Conservation (phyloP, 2,888 invertebrate genomes). For the Hartigia nigra region DNA sequence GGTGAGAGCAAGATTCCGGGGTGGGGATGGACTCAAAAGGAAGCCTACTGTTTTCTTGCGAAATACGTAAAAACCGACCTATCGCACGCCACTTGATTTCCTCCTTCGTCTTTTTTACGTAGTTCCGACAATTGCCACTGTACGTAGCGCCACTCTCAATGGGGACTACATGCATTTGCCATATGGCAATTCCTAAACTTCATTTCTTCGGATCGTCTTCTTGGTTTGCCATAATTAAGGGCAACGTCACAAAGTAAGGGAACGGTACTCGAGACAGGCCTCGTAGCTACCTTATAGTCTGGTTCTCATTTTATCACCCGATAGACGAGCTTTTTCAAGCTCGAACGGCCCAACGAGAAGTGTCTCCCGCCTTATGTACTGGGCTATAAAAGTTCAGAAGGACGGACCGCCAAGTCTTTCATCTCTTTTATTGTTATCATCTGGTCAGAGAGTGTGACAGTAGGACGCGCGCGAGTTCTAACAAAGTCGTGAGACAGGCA, state of each 20-base stretch:
- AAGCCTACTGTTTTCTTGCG: background rate
- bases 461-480: background rate
- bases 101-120: background rate
- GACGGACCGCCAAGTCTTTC: slow-evolving; percentile 14
- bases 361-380: slow-evolving; percentile 20
- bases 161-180: background rate
- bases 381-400: slow-evolving; percentile 46
- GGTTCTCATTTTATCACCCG: slow-evolving; percentile 45
- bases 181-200: background rate
- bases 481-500: background rate
- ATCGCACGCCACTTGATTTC: background rate
- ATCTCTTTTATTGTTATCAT: slow-evolving; percentile 8
- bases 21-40: background rate
- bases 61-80: background rate
- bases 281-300: background rate
- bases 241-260: too few relatives aligned
- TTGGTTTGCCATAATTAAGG: too few relatives aligned
- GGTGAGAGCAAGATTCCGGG: slow-evolving; percentile 26
- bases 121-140: slow-evolving; percentile 7
- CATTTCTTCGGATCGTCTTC: background rate
- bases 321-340: slow-evolving; percentile 34
- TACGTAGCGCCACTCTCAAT: background rate
- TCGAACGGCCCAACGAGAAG: slow-evolving; percentile 32
- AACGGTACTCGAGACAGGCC: background rate
- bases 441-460: slow-evolving; percentile 1